Evolutionary conservation across 2,113 vertebrate species (phyloP).

Genomic region (Osmerus mordax): DNA sequence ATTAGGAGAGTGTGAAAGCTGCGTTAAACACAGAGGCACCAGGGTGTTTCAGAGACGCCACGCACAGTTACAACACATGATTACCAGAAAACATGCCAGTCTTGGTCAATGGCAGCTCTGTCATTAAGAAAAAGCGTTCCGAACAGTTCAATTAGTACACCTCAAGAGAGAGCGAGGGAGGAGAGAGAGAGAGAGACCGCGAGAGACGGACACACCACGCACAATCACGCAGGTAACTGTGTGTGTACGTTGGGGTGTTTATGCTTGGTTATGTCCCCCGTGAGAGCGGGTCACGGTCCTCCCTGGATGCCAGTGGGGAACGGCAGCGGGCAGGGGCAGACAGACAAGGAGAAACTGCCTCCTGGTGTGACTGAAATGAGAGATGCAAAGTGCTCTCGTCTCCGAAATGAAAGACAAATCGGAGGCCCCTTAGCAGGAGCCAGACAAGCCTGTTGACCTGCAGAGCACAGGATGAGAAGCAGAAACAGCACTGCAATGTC

Average conservation of each 20-base stretch:
- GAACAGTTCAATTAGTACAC: too few relatives aligned
- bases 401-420: constrained; percentile 56
- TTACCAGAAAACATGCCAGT: too few relatives aligned
- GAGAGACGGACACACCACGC: too few relatives aligned
- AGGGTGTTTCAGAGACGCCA: too few relatives aligned
- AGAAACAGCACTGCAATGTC: constrained; percentile 9
- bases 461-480: constrained; percentile 23
- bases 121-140: too few relatives aligned
- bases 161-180: too few relatives aligned
- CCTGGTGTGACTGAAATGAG: constrained; percentile 57
- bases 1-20: too few relatives aligned
- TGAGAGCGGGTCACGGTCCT: constrained; percentile 44
- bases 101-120: too few relatives aligned
- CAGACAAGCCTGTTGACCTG: constrained; percentile 46
- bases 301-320: constrained; percentile 40
- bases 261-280: constrained; percentile 30
- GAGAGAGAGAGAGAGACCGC: too few relatives aligned
- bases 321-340: constrained; percentile 13
- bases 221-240: too few relatives aligned
- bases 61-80: too few relatives aligned
- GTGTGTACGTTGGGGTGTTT: constrained; percentile 9
- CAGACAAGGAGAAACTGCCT: constrained; percentile 29
- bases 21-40: too few relatives aligned
- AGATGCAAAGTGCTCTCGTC: constrained; percentile 49
- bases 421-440: constrained; percentile 31